A percentile compares a stretch with the other conserved stretches of the same genome.
These are phyloP conservation scores for Barypeithes pellucidus DNA, from an alignment of 2,888 invertebrate genomes.

Conservation along the genomic window DNA sequence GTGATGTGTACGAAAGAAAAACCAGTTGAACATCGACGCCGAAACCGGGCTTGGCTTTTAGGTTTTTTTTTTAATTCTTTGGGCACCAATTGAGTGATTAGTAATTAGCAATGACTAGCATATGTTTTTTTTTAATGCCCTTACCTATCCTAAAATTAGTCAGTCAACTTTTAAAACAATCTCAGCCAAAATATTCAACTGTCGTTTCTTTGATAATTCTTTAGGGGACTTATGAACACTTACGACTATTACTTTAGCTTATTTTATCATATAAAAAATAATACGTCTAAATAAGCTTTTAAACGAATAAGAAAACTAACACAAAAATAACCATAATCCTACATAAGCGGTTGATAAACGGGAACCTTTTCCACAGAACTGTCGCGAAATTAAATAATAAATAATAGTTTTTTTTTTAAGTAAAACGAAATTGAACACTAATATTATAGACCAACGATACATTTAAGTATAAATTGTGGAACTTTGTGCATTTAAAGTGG, in stretches of 20 bases:
- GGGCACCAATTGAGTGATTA: conserved; percentile 23
- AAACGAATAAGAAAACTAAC: not conserved
- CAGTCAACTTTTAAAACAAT: conserved; percentile 32
- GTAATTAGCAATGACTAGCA: conserved; percentile 31
- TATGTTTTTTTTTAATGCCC: conserved; percentile 31
- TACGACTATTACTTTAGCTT: conserved; percentile 19
- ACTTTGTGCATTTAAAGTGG: conserved; percentile 20
- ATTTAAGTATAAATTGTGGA: conserved; percentile 16
- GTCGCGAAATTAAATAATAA: conserved; percentile 16
- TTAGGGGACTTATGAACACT: conserved; percentile 12
- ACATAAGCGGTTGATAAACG: not conserved
- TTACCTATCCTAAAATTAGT: conserved; percentile 21
- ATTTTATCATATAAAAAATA: conserved; percentile 27
- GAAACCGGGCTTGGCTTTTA: not conserved
- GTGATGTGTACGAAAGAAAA: conserved; percentile 11
- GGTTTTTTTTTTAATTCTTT: not conserved
- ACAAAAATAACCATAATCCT: not conserved
- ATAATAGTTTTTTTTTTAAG: conserved; percentile 11
- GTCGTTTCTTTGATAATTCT: not conserved
- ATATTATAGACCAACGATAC: conserved; percentile 23
- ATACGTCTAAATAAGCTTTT: conserved; percentile 21
- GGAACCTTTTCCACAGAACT: not conserved
- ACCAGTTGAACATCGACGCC: conserved; percentile 2
- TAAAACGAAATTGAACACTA: conserved; percentile 15
- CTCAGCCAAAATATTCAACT: not conserved